phyloP scores from a whole-genome alignment of 2,113 vertebrate genomes.

The Pagrus major region DNA sequence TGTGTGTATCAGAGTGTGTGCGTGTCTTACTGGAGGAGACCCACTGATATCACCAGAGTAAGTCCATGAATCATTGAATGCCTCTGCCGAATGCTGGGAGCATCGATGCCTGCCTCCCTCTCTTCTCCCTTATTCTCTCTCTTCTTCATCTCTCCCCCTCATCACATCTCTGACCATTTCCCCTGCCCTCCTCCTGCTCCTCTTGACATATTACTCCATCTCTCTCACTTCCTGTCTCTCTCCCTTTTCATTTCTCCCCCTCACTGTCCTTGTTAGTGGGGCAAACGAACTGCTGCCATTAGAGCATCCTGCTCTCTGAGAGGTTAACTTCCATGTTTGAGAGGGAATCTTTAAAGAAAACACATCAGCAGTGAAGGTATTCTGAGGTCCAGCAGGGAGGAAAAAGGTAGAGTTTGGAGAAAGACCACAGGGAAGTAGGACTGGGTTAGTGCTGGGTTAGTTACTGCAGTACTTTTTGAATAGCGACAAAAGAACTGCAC shows the following conservation, averaged over 20 bases:
- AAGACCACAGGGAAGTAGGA: neutral
- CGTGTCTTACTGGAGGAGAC: neutral
- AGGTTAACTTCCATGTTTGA: constrained; percentile 10
- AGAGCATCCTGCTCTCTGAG: constrained; percentile 31
- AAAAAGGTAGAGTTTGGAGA: neutral
- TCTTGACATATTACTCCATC: no score
- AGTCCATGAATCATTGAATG: constrained; percentile 56
- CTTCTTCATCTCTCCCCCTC: constrained; percentile 10
- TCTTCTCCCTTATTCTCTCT: constrained; percentile 2
- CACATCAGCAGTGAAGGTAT: constrained; percentile 5
- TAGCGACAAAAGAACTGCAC: neutral
- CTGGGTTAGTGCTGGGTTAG: no score
- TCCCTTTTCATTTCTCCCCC: neutral
- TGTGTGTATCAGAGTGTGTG: neutral
- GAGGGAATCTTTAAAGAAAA: constrained; percentile 23
- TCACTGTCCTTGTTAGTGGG: constrained; percentile 24
- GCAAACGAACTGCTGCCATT: constrained; percentile 29
- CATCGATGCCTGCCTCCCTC: constrained; percentile 17
- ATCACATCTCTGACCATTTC: constrained; percentile 2
- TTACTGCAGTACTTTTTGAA: neutral
- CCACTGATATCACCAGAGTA: constrained; percentile 43
- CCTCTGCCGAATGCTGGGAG: constrained; percentile 5
- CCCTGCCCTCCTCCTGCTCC: neutral
- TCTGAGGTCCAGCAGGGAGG: constrained; percentile 19
- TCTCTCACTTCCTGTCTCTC: neutral